These are phyloP conservation scores for Himalopsyche kuldschensis DNA, from an alignment of 2,888 invertebrate species.

Conservation along the genomic window DNA sequence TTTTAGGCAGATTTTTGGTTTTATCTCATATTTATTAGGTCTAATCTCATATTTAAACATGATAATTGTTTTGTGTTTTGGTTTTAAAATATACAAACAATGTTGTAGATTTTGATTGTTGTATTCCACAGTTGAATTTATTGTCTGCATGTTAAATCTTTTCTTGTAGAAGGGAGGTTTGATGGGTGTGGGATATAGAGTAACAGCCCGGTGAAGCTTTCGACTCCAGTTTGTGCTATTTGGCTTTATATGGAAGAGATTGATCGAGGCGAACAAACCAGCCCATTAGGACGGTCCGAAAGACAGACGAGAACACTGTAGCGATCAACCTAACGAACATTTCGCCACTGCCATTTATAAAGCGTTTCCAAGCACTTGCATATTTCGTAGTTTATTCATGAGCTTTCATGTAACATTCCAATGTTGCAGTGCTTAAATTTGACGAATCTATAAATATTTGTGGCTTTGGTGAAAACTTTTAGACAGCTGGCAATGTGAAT, in stretches of 20 bases:
- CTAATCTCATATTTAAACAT: too few relatives aligned
- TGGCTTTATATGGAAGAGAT: neutral
- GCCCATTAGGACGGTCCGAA: neutral
- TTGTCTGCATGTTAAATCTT: neutral
- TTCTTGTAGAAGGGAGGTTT: neutral
- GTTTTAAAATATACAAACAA: too few relatives aligned
- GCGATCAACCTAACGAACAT: neutral
- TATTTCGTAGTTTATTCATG: neutral
- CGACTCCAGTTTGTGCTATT: neutral
- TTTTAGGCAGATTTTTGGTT: too few relatives aligned
- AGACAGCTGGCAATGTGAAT: neutral
- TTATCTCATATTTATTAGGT: too few relatives aligned
- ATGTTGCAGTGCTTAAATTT: neutral
- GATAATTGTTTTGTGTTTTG: too few relatives aligned
- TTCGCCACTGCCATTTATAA: neutral
- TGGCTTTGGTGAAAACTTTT: neutral
- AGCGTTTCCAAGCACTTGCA: neutral
- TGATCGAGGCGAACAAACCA: neutral
- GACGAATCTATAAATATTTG: neutral
- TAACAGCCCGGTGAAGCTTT: neutral
- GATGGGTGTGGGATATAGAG: neutral
- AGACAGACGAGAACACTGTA: neutral
- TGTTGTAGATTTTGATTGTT: too few relatives aligned
- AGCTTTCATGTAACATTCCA: neutral
- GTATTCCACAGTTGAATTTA: neutral